A percentile compares a stretch with the other conserved stretches of the same genome.
These are phyloP conservation scores for Oophaga sylvatica DNA, from an alignment of 2,797 vertebrate genomes.

Conservation along the genomic window DNA sequence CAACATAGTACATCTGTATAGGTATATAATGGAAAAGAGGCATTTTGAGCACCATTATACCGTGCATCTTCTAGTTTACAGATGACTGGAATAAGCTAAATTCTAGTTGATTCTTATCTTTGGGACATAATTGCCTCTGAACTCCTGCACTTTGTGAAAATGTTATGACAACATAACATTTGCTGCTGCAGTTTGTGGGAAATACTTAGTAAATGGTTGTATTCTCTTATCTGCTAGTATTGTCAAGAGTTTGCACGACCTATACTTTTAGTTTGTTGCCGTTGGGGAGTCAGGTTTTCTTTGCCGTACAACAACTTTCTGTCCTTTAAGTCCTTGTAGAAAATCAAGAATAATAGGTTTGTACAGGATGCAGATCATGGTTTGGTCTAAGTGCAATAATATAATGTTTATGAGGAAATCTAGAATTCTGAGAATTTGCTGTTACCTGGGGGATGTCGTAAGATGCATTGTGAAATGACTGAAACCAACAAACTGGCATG, in stretches of 20 bases:
- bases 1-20: too few species aligned
- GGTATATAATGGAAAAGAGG: neutral
- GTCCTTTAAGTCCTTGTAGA: neutral
- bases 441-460: neutral
- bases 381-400: constrained; percentile 17
- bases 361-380: neutral
- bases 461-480: constrained; percentile 8
- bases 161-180: constrained; percentile 49
- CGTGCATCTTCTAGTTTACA: neutral
- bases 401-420: constrained; percentile 6
- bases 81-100: neutral
- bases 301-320: neutral
- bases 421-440: constrained; percentile 25
- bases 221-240: constrained; percentile 31
- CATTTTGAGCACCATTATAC: neutral
- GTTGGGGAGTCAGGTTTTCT: neutral
- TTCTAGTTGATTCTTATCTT: constrained; percentile 9
- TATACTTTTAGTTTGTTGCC: neutral
- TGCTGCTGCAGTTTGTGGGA: constrained; percentile 28
- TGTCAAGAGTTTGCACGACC: constrained; percentile 34
- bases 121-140: neutral
- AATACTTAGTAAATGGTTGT: constrained; percentile 19
- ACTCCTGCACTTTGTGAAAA: constrained; percentile 13
- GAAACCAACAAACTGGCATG: neutral
- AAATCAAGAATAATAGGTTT: neutral